These are phyloP conservation scores for Adelosebastes latens DNA, from an alignment of 2,797 vertebrate genomes.

Conservation along the genomic window DNA sequence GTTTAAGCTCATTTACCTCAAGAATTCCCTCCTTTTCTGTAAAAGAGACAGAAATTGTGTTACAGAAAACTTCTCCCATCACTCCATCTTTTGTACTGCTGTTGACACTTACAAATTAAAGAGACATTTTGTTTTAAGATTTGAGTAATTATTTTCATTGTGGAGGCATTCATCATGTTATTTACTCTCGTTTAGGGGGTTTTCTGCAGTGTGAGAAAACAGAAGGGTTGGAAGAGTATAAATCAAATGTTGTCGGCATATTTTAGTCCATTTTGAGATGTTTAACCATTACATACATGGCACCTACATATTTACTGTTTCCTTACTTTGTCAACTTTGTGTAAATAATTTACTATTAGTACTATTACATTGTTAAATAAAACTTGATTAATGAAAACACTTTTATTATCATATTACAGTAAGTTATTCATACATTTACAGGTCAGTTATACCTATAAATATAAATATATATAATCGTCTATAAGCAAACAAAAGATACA, in stretches of 20 bases:
- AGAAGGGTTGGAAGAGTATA: background rate
- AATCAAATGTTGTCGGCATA: background rate
- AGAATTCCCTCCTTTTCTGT: slow-evolving; percentile 97
- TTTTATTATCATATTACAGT: background rate
- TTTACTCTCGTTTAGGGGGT: background rate
- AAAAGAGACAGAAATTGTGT: slow-evolving; percentile 83
- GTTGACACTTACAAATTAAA: slow-evolving; percentile 99
- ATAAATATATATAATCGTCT: background rate
- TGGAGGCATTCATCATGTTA: background rate
- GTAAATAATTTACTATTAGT: background rate
- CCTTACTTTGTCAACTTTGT: background rate
- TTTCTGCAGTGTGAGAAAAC: background rate
- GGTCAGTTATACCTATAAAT: background rate
- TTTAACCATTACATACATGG: background rate
- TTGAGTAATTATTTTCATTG: slow-evolving; percentile 58
- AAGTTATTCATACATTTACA: background rate
- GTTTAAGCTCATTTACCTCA: slow-evolving; percentile 99
- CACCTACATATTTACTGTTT: background rate
- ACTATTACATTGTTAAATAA: background rate
- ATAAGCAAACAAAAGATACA: background rate
- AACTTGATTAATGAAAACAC: background rate
- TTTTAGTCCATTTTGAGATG: background rate
- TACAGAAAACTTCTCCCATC: slow-evolving; percentile 92
- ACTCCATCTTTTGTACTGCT: slow-evolving; percentile 99
- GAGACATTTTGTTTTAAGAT: slow-evolving; percentile 99